Conservation (phyloP, 2,888 invertebrate species). For the Drosophila meridionalis region DNA sequence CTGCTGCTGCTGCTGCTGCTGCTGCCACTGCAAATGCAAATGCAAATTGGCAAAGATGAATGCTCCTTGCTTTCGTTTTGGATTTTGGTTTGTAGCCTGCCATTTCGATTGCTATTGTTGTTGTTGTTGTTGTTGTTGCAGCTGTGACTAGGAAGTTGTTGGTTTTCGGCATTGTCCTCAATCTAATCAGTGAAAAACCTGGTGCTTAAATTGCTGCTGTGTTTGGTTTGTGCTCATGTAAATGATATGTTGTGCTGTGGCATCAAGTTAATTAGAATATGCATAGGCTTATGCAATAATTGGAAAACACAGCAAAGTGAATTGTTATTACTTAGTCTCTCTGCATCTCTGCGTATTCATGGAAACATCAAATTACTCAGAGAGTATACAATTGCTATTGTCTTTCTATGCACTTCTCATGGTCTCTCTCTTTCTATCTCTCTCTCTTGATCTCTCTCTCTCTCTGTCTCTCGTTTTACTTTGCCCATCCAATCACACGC, state of each 20-base stretch:
- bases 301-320: not conserved
- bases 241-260: not conserved
- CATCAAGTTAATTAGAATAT: conserved; percentile 9
- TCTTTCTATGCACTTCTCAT: not conserved
- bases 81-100: conserved; percentile 29
- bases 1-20: conserved; percentile 12
- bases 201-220: conserved; percentile 5
- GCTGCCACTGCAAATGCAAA: conserved; percentile 46
- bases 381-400: not conserved
- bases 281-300: not conserved
- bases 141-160: not conserved
- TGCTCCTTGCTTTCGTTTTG: conserved; percentile 35
- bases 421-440: not conserved
- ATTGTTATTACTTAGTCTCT: not conserved
- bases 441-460: not conserved
- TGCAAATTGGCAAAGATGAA: conserved; percentile 73
- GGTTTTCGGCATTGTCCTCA: conserved; percentile 15
- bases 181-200: conserved; percentile 33
- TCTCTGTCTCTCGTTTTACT: not conserved
- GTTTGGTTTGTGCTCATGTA: not conserved
- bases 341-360: not conserved
- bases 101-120: not conserved
- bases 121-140: not conserved
- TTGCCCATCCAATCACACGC: conserved; percentile 2
- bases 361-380: not conserved